Percentiles rank a stretch among this genome's conserved stretches.
These are phyloP conservation scores for Cyprinella venusta DNA, from an alignment of 2,797 vertebrate genomes.

Conservation along the genomic window DNA sequence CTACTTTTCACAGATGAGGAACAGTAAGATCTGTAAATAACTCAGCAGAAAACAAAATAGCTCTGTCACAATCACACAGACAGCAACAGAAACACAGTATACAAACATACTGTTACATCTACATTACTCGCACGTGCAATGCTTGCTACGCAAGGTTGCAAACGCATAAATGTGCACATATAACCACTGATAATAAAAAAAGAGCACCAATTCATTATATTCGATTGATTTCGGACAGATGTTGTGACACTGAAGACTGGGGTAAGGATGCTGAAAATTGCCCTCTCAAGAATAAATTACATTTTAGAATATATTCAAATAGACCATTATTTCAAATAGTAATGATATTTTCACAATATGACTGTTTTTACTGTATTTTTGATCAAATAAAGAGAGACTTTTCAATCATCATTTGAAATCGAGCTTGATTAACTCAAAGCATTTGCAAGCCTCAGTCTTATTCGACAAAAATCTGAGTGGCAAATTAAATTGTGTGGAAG, in stretches of 20 bases:
- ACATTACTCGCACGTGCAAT: background rate
- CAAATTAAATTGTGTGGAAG: slow-evolving; percentile 29
- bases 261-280: background rate
- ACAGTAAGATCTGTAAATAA: slow-evolving; percentile 43
- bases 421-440: background rate
- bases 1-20: slow-evolving; percentile 48
- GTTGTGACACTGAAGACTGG: background rate
- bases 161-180: background rate
- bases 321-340: background rate
- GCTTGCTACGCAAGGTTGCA: background rate
- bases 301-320: background rate
- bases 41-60: slow-evolving; percentile 33
- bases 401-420: background rate
- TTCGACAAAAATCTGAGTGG: slow-evolving; percentile 6
- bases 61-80: slow-evolving; percentile 25
- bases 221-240: background rate
- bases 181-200: background rate
- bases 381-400: background rate
- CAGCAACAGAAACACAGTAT: background rate
- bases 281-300: background rate
- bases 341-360: background rate
- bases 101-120: background rate
- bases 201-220: background rate
- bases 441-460: slow-evolving; percentile 1
- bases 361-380: background rate